Evolutionary conservation across 2,113 vertebrate species (phyloP).

Genomic region (Platichthys stellatus): DNA sequence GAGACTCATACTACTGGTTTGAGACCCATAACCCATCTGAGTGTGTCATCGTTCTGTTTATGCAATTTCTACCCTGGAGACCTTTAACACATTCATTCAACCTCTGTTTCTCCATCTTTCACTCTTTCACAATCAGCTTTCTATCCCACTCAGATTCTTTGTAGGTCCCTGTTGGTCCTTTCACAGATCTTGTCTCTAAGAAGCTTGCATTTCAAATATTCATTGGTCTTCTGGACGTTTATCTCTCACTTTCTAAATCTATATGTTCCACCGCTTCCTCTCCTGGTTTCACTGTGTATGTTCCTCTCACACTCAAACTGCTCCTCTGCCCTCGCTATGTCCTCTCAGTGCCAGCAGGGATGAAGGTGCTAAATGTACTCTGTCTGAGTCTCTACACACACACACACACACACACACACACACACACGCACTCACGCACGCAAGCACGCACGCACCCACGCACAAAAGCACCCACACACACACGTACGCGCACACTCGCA

Average conservation of each 20-base stretch:
- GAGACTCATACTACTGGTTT: slow-evolving; percentile 44
- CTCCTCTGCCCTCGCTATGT: slow-evolving; percentile 54
- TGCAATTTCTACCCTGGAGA: slow-evolving; percentile 61
- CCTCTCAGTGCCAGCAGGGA: slow-evolving; percentile 52
- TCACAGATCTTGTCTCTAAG: neutral
- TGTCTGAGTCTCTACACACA: slow-evolving; percentile 30
- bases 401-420: slow-evolving; percentile 37
- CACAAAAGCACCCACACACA: slow-evolving; percentile 31
- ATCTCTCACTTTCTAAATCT: neutral
- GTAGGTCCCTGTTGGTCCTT: slow-evolving; percentile 3
- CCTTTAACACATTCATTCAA: slow-evolving; percentile 31
- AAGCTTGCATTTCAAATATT: slow-evolving; percentile 1
- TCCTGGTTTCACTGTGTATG: neutral
- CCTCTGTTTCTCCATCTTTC: slow-evolving; percentile 21
- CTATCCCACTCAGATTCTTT: neutral
- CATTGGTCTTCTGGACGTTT: slow-evolving; percentile 9
- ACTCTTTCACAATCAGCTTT: slow-evolving; percentile 23
- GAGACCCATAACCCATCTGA: slow-evolving; percentile 35
- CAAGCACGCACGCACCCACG: neutral
- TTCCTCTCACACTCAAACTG: slow-evolving; percentile 34
- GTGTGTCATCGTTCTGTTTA: slow-evolving; percentile 45
- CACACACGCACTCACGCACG: slow-evolving; percentile 27
- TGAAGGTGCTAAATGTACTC: slow-evolving; percentile 65
- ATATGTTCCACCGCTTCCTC: no score
- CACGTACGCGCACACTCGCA: neutral